Conservation (phyloP, 2,113 vertebrate genomes). For the Ellobius talpinus region DNA sequence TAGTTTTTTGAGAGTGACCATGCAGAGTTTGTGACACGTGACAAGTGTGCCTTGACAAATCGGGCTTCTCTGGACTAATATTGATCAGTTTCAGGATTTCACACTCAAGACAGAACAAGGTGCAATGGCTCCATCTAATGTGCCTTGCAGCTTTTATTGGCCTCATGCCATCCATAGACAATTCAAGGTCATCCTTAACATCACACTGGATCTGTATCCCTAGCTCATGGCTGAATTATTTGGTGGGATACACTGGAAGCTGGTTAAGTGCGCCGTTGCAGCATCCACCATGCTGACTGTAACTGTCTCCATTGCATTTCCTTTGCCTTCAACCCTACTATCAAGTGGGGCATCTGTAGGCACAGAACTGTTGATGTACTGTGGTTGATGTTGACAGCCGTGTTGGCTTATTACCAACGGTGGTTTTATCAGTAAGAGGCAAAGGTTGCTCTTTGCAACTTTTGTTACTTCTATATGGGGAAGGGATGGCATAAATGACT, state of each 20-base stretch:
- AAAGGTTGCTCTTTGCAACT: not conserved
- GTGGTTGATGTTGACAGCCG: slow-evolving; percentile 94
- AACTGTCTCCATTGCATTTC: not conserved
- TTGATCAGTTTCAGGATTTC: slow-evolving; percentile 90
- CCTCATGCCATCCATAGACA: not conserved
- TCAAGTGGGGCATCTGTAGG: slow-evolving; percentile 99
- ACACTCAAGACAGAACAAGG: slow-evolving; percentile 97
- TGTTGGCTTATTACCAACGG: not conserved
- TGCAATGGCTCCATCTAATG: slow-evolving; percentile 99
- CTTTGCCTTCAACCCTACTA: slow-evolving; percentile 87
- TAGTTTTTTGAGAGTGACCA: slow-evolving; percentile 99
- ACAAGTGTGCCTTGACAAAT: slow-evolving; percentile 93
- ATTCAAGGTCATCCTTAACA: slow-evolving; percentile 44
- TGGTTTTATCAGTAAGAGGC: not conserved
- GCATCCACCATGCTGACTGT: not conserved
- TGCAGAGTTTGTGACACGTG: slow-evolving; percentile 89
- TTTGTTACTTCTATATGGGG: slow-evolving; percentile 97
- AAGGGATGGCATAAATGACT: slow-evolving; percentile 99
- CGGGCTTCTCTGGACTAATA: slow-evolving; percentile 93
- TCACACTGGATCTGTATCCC: slow-evolving; percentile 99
- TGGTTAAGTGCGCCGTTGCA: not conserved
- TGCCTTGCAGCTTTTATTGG: slow-evolving; percentile 93
- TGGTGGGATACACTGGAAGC: slow-evolving; percentile 87
- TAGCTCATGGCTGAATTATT: slow-evolving; percentile 99
- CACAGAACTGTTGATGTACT: slow-evolving; percentile 98